A percentile compares a stretch with the other conserved stretches of the same genome.
These are phyloP conservation scores for Yponomeuta sedellus DNA, from an alignment of 2,888 invertebrate species.

Conservation along the genomic window DNA sequence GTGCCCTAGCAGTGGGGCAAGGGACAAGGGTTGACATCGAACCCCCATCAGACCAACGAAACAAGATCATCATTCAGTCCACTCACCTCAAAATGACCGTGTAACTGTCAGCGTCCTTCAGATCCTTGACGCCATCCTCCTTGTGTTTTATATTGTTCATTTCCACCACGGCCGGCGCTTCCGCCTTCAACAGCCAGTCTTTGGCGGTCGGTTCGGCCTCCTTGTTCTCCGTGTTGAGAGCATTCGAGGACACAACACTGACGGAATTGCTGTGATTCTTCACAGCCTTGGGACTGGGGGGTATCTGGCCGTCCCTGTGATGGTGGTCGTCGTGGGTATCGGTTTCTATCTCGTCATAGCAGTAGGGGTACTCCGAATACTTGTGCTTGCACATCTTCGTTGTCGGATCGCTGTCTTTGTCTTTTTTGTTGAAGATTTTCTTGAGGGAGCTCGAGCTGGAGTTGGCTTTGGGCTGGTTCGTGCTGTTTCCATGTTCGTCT, in stretches of 20 bases:
- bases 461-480: conserved; percentile 53
- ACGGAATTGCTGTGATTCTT: conserved; percentile 67
- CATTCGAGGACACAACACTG: conserved; percentile 68
- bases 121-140: conserved; percentile 60
- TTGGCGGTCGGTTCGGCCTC: conserved; percentile 59
- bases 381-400: conserved; percentile 90
- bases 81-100: conserved; percentile 83
- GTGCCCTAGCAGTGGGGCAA: too few relatives aligned
- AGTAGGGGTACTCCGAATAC: conserved; percentile 92
- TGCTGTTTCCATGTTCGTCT: conserved; percentile 65
- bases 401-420: conserved; percentile 60
- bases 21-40: too few relatives aligned
- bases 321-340: conserved; percentile 81
- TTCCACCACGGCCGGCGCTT: conserved; percentile 55
- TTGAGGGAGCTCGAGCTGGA: conserved; percentile 58
- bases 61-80: too few relatives aligned
- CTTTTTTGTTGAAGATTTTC: conserved; percentile 58
- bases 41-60: too few relatives aligned
- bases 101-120: conserved; percentile 81
- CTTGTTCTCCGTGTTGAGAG: conserved; percentile 52
- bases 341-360: conserved; percentile 89
- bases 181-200: conserved; percentile 61
- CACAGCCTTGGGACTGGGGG: conserved; percentile 56
- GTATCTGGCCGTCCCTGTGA: conserved; percentile 61
- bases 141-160: conserved; percentile 71